Evolutionary conservation across 2,797 vertebrate species (phyloP).

Genomic region (Chaunax sp.): DNA sequence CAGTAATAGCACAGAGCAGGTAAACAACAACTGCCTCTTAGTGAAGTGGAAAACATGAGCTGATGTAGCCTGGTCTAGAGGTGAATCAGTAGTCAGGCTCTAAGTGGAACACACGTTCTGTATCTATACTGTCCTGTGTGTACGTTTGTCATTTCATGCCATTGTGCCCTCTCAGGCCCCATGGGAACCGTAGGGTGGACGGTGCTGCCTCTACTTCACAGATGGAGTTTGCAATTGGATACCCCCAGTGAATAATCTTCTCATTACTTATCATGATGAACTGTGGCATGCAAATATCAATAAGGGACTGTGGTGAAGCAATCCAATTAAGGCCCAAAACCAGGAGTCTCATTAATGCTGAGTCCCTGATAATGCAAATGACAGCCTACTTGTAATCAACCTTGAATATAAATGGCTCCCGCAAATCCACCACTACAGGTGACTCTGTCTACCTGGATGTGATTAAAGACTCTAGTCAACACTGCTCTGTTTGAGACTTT

Average conservation of each 20-base stretch:
- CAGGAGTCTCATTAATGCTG: slow-evolving; percentile 84
- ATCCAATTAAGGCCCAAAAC: slow-evolving; percentile 87
- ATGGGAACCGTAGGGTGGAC: slow-evolving; percentile 57
- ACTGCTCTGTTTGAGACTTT: slow-evolving; percentile 54
- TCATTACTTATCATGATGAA: slow-evolving; percentile 89
- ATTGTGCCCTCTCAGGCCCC: slow-evolving; percentile 42
- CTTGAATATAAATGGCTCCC: slow-evolving; percentile 82
- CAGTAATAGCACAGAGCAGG: slow-evolving; percentile 44
- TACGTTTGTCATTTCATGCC: slow-evolving; percentile 44
- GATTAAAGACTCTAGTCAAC: slow-evolving; percentile 63
- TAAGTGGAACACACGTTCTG: neutral
- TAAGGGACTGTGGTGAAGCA: slow-evolving; percentile 84
- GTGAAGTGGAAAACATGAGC: slow-evolving; percentile 52
- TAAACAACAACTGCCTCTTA: slow-evolving; percentile 58
- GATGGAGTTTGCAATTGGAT: slow-evolving; percentile 81
- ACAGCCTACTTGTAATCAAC: slow-evolving; percentile 78
- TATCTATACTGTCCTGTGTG: slow-evolving; percentile 17
- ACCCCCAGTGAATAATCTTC: slow-evolving; percentile 85
- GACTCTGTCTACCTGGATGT: slow-evolving; percentile 66
- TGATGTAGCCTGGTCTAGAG: slow-evolving; percentile 29
- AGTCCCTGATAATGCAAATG: slow-evolving; percentile 87
- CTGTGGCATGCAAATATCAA: slow-evolving; percentile 87
- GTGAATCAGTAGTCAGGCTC: slow-evolving; percentile 25
- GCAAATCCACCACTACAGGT: slow-evolving; percentile 74
- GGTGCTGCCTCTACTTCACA: slow-evolving; percentile 68